Evolutionary conservation across 2,797 vertebrate species (phyloP), one percentile per base, ranked within the genome.

Genomic region (Enteromius argenteus): DNA sequence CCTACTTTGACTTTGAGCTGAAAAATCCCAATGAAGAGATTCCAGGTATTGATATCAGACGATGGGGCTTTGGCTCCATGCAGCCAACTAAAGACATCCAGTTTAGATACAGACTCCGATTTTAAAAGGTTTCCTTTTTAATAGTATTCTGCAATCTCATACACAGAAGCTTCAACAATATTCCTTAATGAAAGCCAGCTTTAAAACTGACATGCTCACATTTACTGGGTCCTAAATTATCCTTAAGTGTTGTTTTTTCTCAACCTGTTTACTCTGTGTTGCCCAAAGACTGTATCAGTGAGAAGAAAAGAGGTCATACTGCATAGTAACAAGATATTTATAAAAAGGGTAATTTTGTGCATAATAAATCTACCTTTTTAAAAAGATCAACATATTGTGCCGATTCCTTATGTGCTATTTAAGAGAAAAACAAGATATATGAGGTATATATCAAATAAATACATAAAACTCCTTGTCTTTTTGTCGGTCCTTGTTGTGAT

Each of bases 1-100:
- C 87, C 2, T 93, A 96, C 77, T 99, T 96, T 81, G 96, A 99
- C 0, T 87, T 99, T 89, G 96, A 99, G 91, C 92, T 99, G 84
- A 91, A 94, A 2, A 90, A 96, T 8, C 89, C 90, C 0, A 88
- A 96, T 1, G 90, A 94, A 60, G 81, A 92, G 51, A 86, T 96
- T n/a, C 97, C 97, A 0, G 85, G 84, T 0, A 87, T 95, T 2
- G 95, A 98, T 17, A 7, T 17, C 39, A 93, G 80, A 15, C 94
- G 97, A 60, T 98, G 95, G 92, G 98, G 98, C 0, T 97, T 97
- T 0, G 97, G 97, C 10, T 89, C 93, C 0, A 95, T 95, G 90
- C 98, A 99, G 17, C 98, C 98, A 0, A 79, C 72, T 3, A 80
- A 4, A 0, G 96, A 98, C 0, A 19, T 98, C 74, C 91, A 6